Base-by-base conservation (phyloP, 2,888 invertebrate genomes). In the Drosophila mulleri region DNA sequence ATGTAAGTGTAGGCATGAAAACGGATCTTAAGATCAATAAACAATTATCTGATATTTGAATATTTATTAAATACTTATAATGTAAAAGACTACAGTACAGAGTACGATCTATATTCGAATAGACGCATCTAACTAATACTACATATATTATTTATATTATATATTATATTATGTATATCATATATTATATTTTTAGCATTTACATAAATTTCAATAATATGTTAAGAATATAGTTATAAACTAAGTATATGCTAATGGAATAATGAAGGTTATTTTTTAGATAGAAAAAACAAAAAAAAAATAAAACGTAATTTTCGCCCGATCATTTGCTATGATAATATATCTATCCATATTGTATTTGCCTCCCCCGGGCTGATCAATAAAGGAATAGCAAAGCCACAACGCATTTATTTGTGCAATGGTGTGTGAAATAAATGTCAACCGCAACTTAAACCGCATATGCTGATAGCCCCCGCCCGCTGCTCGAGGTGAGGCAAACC, bases 361-460 rank as follows among this genome's bases (percentile, higher is more conserved):
- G 52, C 41, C 59, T 52, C 45, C 59, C 53, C 45, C 53, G 29
- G 16, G 5, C 8, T 67, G 72, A 72, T 80, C 75, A 70, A 53
- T 57, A 61, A 54, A 48, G 80, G 72, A 75, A 78, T 53, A n/a
- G 53, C 53, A n/a, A 20, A 66, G 78, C 89, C 87, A 59, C 82
- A 83, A 89, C 88, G 78, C 89, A 87, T 85, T 89, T 89, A 85
- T 89, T 88, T 89, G 89, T 84, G 85, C 88, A 86, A 88, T 88
- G 83, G 89, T 70, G 79, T 83, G 74, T 88, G 79, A 85, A 89
- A 87, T 88, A 89, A 87, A 89, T 88, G 86, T 87, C 86, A 87
- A 87, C 86, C 86, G 86, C 86, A 87, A 88, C 81, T 88, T 85
- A 88, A 85, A 85, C 90, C 85, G 80, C 85, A 85, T 85, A 88